phyloP scores from a whole-genome alignment of 2,888 invertebrate genomes.

The Acrobasis repandana region DNA sequence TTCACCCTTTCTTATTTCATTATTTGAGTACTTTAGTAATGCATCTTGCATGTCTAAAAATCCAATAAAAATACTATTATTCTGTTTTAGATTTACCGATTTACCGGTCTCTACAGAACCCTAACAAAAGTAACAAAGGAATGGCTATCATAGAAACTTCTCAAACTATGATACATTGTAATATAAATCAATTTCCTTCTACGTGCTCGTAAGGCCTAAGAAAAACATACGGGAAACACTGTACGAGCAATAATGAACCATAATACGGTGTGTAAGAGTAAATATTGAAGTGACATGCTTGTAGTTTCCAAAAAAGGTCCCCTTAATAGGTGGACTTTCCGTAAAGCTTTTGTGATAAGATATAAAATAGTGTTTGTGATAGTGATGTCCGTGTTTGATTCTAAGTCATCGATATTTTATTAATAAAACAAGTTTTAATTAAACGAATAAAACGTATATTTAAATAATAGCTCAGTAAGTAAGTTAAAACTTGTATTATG shows the following conservation, averaged over 20 bases:
- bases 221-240: conserved; percentile 13
- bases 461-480: no score
- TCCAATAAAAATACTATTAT: not conserved
- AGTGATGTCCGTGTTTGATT: conserved; percentile 1
- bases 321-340: conserved; percentile 23
- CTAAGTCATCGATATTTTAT: not conserved
- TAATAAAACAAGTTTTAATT: not conserved
- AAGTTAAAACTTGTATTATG: no score
- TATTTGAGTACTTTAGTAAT: no score
- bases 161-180: conserved; percentile 25
- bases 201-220: conserved; percentile 21
- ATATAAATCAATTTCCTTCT: conserved; percentile 24
- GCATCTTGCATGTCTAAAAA: no score
- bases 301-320: conserved; percentile 23
- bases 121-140: conserved; percentile 12
- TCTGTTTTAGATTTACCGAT: no score
- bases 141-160: conserved; percentile 20
- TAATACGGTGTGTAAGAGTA: not conserved
- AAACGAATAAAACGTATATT: not conserved
- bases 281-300: conserved; percentile 1
- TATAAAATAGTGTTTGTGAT: conserved; percentile 23
- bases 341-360: conserved; percentile 26
- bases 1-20: no score
- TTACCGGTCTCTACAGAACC: not conserved
- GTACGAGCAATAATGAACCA: conserved; percentile 7